phyloP scores from a whole-genome alignment of 2,113 vertebrate genomes.

The Corvus moneduloides region DNA sequence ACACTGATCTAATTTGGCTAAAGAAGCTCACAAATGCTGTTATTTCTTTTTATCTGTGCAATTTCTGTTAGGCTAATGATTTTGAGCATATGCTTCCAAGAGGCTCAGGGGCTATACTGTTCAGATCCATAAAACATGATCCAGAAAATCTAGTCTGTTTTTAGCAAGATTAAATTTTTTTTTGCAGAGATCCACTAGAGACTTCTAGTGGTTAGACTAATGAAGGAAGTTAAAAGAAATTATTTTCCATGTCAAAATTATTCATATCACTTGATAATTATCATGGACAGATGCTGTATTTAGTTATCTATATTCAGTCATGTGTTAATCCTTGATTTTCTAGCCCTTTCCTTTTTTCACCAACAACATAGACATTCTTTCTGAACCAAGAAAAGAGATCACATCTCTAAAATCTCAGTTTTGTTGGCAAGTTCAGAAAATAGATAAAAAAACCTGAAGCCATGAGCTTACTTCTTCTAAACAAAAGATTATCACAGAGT shows the following conservation, averaged over 20 bases:
- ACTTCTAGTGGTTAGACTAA: not conserved
- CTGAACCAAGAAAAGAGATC: not conserved
- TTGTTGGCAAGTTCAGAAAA: not conserved
- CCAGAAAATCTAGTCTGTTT: not conserved
- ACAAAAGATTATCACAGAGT: not conserved
- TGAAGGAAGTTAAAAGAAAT: not conserved
- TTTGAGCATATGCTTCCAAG: not conserved
- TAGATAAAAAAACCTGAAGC: not conserved
- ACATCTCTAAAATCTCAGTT: not conserved
- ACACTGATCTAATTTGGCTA: not conserved
- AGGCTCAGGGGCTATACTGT: not conserved
- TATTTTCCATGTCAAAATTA: not conserved
- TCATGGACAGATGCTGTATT: not conserved
- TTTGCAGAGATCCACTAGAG: not conserved
- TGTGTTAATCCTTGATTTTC: not conserved
- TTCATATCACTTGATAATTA: not conserved
- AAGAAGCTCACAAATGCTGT: not conserved
- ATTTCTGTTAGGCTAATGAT: not conserved
- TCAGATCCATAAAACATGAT: not conserved
- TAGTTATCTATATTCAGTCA: not conserved
- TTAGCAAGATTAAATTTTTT: not conserved
- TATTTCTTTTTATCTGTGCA: not conserved
- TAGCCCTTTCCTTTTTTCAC: not conserved
- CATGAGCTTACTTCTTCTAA: not conserved
- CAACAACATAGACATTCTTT: not conserved